A percentile compares a stretch with the other conserved stretches of the same genome.
Conservation (phyloP, 2,113 vertebrate species). For the Trichechus manatus region DNA sequence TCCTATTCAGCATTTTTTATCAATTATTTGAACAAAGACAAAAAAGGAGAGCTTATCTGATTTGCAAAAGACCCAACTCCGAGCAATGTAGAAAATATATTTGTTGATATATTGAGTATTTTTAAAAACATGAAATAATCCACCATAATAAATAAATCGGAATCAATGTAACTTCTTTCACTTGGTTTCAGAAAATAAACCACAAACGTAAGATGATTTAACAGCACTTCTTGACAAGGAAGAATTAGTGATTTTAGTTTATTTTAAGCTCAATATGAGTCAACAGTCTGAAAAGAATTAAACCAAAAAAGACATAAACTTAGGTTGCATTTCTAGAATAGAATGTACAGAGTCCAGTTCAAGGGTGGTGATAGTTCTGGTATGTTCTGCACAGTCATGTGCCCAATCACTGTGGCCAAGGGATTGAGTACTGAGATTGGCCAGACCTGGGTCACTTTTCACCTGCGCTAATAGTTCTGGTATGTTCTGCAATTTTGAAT, state of each 20-base stretch:
- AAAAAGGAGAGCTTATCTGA: background rate
- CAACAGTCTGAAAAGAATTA: background rate
- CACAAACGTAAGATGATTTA: background rate
- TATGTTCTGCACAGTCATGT: background rate
- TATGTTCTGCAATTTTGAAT: background rate
- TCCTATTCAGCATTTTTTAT: background rate
- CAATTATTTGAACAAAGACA: conserved; percentile 41
- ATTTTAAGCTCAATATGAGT: conserved; percentile 30
- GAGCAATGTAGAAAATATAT: background rate
- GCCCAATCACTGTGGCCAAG: background rate
- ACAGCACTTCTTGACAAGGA: background rate
- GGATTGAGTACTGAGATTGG: background rate
- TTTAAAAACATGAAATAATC: background rate
- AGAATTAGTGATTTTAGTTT: background rate
- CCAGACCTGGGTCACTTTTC: background rate
- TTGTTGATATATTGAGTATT: background rate
- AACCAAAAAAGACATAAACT: background rate
- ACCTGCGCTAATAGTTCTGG: background rate
- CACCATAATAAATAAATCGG: background rate
- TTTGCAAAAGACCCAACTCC: background rate
- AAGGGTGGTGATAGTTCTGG: background rate
- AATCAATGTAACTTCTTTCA: background rate
- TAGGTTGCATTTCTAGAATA: background rate
- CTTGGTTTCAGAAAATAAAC: background rate
- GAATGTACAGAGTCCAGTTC: background rate